phyloP scores from a whole-genome alignment of 1,140 invertebrate species.

The Teleogryllus occipitalis region DNA sequence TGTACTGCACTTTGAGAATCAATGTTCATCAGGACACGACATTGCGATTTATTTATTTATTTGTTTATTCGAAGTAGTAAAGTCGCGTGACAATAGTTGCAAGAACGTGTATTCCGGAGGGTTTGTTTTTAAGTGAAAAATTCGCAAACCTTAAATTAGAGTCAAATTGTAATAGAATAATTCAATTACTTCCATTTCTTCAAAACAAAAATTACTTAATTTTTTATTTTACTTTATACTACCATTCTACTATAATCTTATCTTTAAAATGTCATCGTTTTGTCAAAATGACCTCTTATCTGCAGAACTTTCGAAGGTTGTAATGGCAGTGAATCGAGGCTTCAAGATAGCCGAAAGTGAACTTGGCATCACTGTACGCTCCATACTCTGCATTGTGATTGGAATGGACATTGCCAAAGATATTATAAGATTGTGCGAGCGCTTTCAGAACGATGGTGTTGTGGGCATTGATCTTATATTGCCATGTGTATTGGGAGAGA shows the following conservation, averaged over 20 bases:
- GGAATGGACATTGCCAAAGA: constrained; percentile 37
- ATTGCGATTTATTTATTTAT: too few relatives aligned
- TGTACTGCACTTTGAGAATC: too few relatives aligned
- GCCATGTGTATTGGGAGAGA: too few relatives aligned
- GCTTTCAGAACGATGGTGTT: constrained; percentile 42
- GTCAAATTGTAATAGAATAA: too few relatives aligned
- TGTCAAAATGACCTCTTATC: not conserved
- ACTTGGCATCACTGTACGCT: constrained; percentile 43
- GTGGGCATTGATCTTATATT: constrained; percentile 44
- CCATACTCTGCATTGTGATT: constrained; percentile 35
- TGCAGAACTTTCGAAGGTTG: constrained; percentile 33
- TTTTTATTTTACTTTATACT: too few relatives aligned
- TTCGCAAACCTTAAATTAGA: not conserved
- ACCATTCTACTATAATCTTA: too few relatives aligned
- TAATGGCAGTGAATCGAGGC: constrained; percentile 40
- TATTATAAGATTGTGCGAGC: constrained; percentile 41
- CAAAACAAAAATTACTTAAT: too few relatives aligned
- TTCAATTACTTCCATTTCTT: too few relatives aligned
- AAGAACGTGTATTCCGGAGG: too few relatives aligned
- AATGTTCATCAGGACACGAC: too few relatives aligned
- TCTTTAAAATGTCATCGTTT: not conserved
- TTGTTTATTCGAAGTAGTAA: too few relatives aligned
- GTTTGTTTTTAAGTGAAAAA: not conserved
- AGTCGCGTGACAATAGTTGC: too few relatives aligned
- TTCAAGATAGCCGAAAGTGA: constrained; percentile 39